A percentile compares a stretch with the other conserved stretches of the same genome.
phyloP scores from a whole-genome alignment of 2,797 vertebrate genomes.

The Karalla daura region DNA sequence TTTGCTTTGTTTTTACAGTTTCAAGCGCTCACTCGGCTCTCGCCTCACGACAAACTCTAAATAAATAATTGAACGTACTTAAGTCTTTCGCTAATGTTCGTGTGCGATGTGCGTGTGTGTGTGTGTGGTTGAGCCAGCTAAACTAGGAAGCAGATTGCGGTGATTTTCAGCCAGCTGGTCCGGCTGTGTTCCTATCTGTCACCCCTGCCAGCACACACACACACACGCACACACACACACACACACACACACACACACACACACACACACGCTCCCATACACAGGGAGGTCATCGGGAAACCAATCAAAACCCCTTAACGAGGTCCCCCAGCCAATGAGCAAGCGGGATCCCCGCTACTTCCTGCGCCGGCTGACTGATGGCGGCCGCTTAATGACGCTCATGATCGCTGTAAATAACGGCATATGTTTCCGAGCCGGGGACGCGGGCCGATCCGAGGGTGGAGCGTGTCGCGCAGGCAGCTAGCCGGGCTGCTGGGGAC shows the following conservation, averaged over 20 bases:
- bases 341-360: slow-evolving; percentile 47
- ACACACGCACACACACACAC: slow-evolving; percentile 7
- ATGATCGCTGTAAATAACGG: slow-evolving; percentile 72
- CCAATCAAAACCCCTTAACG: slow-evolving; percentile 56
- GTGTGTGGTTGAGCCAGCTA: slow-evolving; percentile 29
- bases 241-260: background rate
- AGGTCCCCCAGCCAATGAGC: slow-evolving; percentile 60
- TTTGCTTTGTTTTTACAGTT: background rate
- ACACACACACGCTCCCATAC: slow-evolving; percentile 17
- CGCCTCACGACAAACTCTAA: slow-evolving; percentile 13
- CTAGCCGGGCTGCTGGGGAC: slow-evolving; percentile 43
- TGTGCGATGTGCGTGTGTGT: slow-evolving; percentile 7
- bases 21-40: slow-evolving; percentile 18
- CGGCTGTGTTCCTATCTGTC: slow-evolving; percentile 65
- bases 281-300: slow-evolving; percentile 45
- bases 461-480: slow-evolving; percentile 31
- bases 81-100: slow-evolving; percentile 42
- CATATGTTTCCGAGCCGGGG: slow-evolving; percentile 65
- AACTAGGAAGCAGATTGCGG: slow-evolving; percentile 75
- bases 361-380: slow-evolving; percentile 56
- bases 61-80: slow-evolving; percentile 38
- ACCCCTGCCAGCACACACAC: slow-evolving; percentile 39
- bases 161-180: slow-evolving; percentile 79
- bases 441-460: slow-evolving; percentile 24
- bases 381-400: slow-evolving; percentile 51